These are phyloP conservation scores for Blastomussa wellsi DNA, from an alignment of 92 coral and sea anemone genomes.

Conservation along the genomic window DNA sequence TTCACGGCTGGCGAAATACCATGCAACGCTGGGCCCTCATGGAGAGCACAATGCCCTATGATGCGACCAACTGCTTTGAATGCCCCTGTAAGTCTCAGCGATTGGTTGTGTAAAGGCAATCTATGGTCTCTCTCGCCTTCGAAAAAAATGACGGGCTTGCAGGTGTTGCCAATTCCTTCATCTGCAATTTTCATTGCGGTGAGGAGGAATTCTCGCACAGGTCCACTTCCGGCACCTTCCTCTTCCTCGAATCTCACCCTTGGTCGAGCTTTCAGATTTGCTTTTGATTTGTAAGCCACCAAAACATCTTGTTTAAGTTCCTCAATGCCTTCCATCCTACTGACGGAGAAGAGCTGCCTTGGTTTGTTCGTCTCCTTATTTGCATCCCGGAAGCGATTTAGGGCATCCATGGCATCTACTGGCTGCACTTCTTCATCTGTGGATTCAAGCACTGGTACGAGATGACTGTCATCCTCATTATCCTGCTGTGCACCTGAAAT, in stretches of 20 bases:
- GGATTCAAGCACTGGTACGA: conserved; percentile 14
- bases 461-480: too few species aligned
- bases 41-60: conserved; percentile 56
- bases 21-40: conserved; percentile 57
- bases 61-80: conserved; percentile 58
- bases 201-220: conserved; percentile 50
- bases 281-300: conserved; percentile 33
- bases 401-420: conserved; percentile 35
- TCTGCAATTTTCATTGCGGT: conserved; percentile 52
- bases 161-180: conserved; percentile 52
- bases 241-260: conserved; percentile 63
- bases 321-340: conserved; percentile 29
- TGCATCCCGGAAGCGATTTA: conserved; percentile 26
- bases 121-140: conserved; percentile 64
- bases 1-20: conserved; percentile 58
- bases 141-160: conserved; percentile 58
- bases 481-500: conserved; percentile 39
- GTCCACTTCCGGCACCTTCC: conserved; percentile 65
- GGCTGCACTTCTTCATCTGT: conserved; percentile 17
- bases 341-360: conserved; percentile 27
- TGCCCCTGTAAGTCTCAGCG: conserved; percentile 52
- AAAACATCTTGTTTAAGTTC: conserved; percentile 35
- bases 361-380: conserved; percentile 1
- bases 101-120: conserved; percentile 57
- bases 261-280: conserved; percentile 39